Percentiles rank a stretch among this genome's conserved stretches.
These are phyloP conservation scores for Nymphicus hollandicus DNA, from an alignment of 2,113 vertebrate species.

Conservation along the genomic window DNA sequence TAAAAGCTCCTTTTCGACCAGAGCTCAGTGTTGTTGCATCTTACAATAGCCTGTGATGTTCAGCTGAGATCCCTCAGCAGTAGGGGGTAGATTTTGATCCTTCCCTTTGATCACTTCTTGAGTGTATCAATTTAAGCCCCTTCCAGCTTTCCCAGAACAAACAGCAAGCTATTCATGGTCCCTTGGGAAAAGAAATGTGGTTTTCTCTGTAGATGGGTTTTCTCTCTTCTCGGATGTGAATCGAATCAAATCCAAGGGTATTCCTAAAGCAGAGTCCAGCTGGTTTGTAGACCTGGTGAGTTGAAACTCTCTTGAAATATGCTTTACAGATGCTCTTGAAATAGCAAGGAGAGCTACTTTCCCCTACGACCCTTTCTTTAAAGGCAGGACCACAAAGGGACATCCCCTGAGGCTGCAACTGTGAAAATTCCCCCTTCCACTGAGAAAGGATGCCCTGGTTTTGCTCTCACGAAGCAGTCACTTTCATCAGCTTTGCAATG, in stretches of 20 bases:
- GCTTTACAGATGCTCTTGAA: not conserved
- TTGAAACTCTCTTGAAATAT: not conserved
- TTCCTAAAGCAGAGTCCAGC: not conserved
- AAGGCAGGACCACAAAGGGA: not conserved
- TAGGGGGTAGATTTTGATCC: not conserved
- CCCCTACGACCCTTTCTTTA: not conserved
- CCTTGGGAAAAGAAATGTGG: not conserved
- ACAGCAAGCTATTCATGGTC: not conserved
- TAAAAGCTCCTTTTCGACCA: not conserved
- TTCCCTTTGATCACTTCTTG: not conserved
- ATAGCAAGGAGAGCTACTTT: not conserved
- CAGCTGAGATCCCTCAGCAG: not conserved
- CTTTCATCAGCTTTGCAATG: not conserved
- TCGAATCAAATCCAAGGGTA: not conserved
- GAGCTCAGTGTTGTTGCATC: not conserved
- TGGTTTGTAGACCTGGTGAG: not conserved
- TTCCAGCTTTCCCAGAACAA: not conserved
- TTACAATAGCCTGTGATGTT: not conserved
- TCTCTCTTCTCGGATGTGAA: not conserved
- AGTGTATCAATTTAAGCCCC: not conserved
- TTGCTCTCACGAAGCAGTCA: not conserved
- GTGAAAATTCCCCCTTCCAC: not conserved
- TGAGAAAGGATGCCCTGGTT: not conserved
- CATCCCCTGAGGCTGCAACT: fast-evolving
- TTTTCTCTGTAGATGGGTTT: not conserved